Percentiles rank a stretch among this genome's conserved stretches.
Evolutionary conservation across 2,113 vertebrate genomes (phyloP).

Genomic region (Paralichthys olivaceus): DNA sequence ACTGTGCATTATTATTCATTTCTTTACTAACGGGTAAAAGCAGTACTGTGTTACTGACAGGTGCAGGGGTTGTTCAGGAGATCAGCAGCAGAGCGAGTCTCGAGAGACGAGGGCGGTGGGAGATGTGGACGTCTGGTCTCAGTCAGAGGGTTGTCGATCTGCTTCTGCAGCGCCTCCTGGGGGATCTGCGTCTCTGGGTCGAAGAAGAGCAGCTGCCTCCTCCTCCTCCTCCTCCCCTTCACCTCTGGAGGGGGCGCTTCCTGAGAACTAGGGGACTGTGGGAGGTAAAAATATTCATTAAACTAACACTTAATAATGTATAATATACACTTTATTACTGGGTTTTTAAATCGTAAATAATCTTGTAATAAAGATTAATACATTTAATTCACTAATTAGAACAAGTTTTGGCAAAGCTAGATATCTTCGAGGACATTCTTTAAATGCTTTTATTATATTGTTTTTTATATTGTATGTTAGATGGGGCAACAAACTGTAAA

Average conservation of each 20-base stretch:
- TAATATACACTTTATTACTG: background rate
- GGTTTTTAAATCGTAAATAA: background rate
- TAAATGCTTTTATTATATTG: too few species aligned
- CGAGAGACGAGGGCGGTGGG: background rate
- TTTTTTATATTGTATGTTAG: too few species aligned
- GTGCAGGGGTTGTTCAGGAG: slow-evolving; percentile 73
- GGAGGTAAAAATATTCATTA: background rate
- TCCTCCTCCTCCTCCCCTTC: slow-evolving; percentile 42
- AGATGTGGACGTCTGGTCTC: slow-evolving; percentile 43
- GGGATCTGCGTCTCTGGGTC: slow-evolving; percentile 77
- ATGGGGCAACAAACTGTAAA: too few species aligned
- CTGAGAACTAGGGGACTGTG: slow-evolving; percentile 4
- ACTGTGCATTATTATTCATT: too few species aligned
- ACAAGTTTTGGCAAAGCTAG: too few species aligned
- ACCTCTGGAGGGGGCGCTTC: slow-evolving; percentile 18
- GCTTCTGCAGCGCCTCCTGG: slow-evolving; percentile 53
- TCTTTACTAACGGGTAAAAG: too few species aligned
- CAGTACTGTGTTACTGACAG: slow-evolving; percentile 68
- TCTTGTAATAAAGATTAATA: background rate
- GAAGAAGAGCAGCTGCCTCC: slow-evolving; percentile 78
- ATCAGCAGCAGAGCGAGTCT: slow-evolving; percentile 39
- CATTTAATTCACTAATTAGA: too few species aligned
- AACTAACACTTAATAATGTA: background rate
- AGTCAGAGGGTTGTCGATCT: slow-evolving; percentile 45
- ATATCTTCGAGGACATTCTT: too few species aligned